Base-by-base conservation (phyloP, 2,888 invertebrate genomes). In the Tenthredo mesomela region DNA sequence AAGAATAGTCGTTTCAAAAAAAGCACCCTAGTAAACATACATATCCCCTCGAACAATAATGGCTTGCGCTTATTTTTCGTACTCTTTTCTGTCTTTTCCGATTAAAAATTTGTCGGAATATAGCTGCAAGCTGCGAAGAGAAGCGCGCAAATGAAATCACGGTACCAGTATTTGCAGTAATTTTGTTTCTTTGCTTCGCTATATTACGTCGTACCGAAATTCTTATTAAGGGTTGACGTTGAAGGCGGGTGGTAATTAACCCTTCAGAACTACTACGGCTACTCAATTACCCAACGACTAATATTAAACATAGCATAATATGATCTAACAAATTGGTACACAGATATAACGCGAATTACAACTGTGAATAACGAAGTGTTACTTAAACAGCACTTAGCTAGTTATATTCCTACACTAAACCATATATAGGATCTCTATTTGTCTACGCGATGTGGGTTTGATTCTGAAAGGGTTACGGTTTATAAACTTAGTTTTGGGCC, bases 391-490 rank as follows among this genome's bases (percentile, higher is more conserved):
- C 40, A 40, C 25, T 40, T 25, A 25, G 12, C 18, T 70, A 47
- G 21, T 70, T 40, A 75, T 40, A 75, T 75, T 18, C 47, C 43
- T 12, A 18, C 7, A 25, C 47, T 47, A 25, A 75, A 75, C n/a
- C 75, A 15, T 47, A 3, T n/a, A n/a, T n/a, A n/a, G n/a, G 43
- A 40, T 47, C 21, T 75, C 47, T 40, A 47, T 75, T 47, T 40
- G 47, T 25, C 25, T 61, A 61, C 0, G 12, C 25, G 10, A 61
- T 61, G 12, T 25, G 75, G 43, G 47, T 15, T 75, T 2, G n/a
- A 75, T 70, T 70, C 70, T 18, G 9, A 70, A 75, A 75, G 75
- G 75, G 75, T 75, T 25, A 47, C 40, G 33, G 50, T 50, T 77
- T 77, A 77, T 50, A 54, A 50, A 77, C 25, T 77, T 54, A 73